A percentile compares a stretch with the other conserved stretches of the same genome.
Evolutionary conservation across 2,797 vertebrate species (phyloP).

Genomic region (Buceros bicornis): DNA sequence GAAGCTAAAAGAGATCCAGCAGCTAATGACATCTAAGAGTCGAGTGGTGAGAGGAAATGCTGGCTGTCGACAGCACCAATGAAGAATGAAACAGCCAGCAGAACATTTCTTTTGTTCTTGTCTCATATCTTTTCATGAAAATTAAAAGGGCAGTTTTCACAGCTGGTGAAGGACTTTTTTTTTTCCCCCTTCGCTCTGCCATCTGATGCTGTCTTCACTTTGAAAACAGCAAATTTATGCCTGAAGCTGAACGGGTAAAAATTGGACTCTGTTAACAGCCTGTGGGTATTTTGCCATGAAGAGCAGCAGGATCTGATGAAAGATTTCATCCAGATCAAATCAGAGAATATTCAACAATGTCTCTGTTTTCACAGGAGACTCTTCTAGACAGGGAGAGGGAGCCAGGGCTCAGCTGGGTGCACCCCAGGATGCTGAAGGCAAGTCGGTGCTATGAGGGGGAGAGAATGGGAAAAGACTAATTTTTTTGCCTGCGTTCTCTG

Average conservation of each 20-base stretch:
- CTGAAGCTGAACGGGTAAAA: conserved; percentile 53
- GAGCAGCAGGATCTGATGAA: conserved; percentile 51
- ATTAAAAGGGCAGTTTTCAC: conserved; percentile 59
- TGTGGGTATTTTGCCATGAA: conserved; percentile 49
- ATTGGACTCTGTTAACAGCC: conserved; percentile 38
- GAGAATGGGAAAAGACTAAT: neutral
- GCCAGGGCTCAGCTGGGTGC: neutral
- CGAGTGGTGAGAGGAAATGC: conserved; percentile 10
- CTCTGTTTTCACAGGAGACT: neutral
- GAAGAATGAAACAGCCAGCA: conserved; percentile 47
- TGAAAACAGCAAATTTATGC: conserved; percentile 53
- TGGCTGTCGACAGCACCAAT: neutral
- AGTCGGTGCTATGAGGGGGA: neutral
- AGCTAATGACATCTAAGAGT: conserved; percentile 13
- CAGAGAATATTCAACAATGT: conserved; percentile 35
- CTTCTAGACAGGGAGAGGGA: neutral
- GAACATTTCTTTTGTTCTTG: conserved; percentile 59
- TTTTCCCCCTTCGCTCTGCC: neutral
- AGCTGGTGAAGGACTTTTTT: conserved; percentile 33
- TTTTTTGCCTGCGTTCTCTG: neutral
- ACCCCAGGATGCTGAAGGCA: neutral
- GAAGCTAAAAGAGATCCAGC: conserved; percentile 35
- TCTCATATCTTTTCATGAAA: conserved; percentile 47
- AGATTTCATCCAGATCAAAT: conserved; percentile 57
- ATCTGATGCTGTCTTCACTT: conserved; percentile 52